Evolutionary conservation across 2,113 vertebrate genomes (phyloP).

Genomic region (Caranx melampygus): DNA sequence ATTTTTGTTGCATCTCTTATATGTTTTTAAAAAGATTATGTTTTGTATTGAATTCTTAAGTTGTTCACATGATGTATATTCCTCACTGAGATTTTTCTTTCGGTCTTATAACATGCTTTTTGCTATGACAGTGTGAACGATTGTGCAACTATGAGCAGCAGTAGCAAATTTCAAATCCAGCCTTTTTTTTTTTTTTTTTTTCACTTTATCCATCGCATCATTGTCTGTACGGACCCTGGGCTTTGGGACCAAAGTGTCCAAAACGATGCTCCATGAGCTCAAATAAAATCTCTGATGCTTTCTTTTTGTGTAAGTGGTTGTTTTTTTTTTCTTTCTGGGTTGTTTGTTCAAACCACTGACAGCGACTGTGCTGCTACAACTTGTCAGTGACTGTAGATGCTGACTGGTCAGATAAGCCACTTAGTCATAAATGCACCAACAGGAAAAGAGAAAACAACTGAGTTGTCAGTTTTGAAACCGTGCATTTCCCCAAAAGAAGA

Average conservation of each 20-base stretch:
- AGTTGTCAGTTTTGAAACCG: not conserved
- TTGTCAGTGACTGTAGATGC: not conserved
- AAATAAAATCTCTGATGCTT: slow-evolving; percentile 69
- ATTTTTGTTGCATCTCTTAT: slow-evolving; percentile 42
- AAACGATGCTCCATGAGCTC: slow-evolving; percentile 56
- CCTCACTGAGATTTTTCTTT: slow-evolving; percentile 31
- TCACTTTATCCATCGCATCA: slow-evolving; percentile 41
- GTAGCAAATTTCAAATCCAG: slow-evolving; percentile 51
- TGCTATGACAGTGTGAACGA: slow-evolving; percentile 51
- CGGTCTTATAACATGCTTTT: slow-evolving; percentile 25
- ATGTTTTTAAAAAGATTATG: slow-evolving; percentile 33
- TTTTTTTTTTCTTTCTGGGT: slow-evolving; percentile 12
- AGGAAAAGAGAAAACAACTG: not conserved
- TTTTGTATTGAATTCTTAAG: slow-evolving; percentile 44
- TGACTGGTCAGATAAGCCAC: not conserved
- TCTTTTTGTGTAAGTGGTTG: slow-evolving; percentile 33
- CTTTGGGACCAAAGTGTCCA: slow-evolving; percentile 47
- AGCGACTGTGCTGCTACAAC: not conserved
- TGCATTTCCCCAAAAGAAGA: not conserved
- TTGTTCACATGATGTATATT: slow-evolving; percentile 21
- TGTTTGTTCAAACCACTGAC: slow-evolving; percentile 11
- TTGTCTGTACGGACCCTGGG: slow-evolving; percentile 24
- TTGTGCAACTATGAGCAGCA: slow-evolving; percentile 53
- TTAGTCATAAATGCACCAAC: not conserved
- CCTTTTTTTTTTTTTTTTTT: not conserved